Base-by-base conservation (phyloP, 2,797 vertebrate species). In the Molothrus aeneus region DNA sequence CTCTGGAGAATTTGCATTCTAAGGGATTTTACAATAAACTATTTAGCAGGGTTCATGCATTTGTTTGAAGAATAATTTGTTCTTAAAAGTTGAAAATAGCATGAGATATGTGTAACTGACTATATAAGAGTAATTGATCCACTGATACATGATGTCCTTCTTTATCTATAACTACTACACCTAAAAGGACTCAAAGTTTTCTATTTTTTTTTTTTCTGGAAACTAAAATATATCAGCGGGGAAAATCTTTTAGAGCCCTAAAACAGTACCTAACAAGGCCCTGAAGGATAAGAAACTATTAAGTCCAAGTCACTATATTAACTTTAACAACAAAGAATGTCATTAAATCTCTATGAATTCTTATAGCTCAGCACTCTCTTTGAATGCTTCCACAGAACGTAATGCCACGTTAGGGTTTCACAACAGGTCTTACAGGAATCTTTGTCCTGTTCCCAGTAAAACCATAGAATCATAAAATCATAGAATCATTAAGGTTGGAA, bases 311-410 rank as follows among this genome's bases (percentile, higher is more conserved):
- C 36, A 69, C 10, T 80, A 14, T 25, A 53, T 48, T 57, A 83
- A 73, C 17, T 86, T 84, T n/a, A 18, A 43, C 32, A 74, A 22
- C 26, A 89, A 72, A 75, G 72, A 72, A 7, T 36, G 7, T 14
- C n/a, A 69, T 38, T 82, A 66, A 64, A 81, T 36, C 21, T 70
- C 43, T 24, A 25, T 20, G 18, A 74, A 69, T 13, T 29, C 18
- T 45, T 79, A 59, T 9, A 59, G 19, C 13, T 80, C 31, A 60
- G 5, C 26, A 29, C 45, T 78, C 29, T 75, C 11, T 15, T 86
- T 36, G 61, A 36, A 50, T 3, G 3, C 7, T 50, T 80, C 31
- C 59, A 54, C 2, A 38, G 34, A 51, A 45, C 0, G 0, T n/a
- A 28, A 31, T 9, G 4, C 4, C 18, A 40, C 12, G 7, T 0